Percentiles rank a stretch among this genome's conserved stretches.
Conservation (phyloP, 1,140 invertebrate species). For the Eupeodes corollae region DNA sequence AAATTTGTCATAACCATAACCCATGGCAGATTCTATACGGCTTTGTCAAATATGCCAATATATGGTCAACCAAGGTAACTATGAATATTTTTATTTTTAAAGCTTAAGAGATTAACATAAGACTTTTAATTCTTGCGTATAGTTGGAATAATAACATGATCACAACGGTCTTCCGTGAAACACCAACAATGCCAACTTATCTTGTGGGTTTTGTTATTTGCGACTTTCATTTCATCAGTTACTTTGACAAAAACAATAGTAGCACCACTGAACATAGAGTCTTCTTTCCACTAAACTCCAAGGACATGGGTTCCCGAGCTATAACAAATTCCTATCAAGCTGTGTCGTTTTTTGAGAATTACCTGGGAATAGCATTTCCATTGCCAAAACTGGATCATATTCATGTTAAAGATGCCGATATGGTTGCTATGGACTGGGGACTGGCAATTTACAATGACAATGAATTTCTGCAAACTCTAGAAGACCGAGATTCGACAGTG, state of each 20-base stretch:
- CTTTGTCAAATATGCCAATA: conserved; percentile 48
- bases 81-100: too few relatives aligned
- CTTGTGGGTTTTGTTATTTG: conserved; percentile 64
- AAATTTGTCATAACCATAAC: conserved; percentile 52
- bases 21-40: conserved; percentile 39
- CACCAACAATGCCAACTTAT: conserved; percentile 63
- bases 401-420: too few relatives aligned
- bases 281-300: conserved; percentile 44
- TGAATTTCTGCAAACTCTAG: too few relatives aligned
- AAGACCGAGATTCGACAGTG: too few relatives aligned
- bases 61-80: too few relatives aligned
- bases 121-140: too few relatives aligned
- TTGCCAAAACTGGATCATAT: conserved; percentile 49
- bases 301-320: conserved; percentile 45
- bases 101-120: too few relatives aligned
- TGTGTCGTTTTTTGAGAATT: conserved; percentile 40
- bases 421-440: too few relatives aligned
- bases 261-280: conserved; percentile 40
- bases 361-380: conserved; percentile 39
- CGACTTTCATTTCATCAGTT: conserved; percentile 39
- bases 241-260: conserved; percentile 23
- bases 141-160: conserved; percentile 11
- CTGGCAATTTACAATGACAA: too few relatives aligned
- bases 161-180: conserved; percentile 39
- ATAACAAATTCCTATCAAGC: conserved; percentile 43